phyloP scores from a whole-genome alignment of 2,113 vertebrate species.

The Illadopsis cleaveri region DNA sequence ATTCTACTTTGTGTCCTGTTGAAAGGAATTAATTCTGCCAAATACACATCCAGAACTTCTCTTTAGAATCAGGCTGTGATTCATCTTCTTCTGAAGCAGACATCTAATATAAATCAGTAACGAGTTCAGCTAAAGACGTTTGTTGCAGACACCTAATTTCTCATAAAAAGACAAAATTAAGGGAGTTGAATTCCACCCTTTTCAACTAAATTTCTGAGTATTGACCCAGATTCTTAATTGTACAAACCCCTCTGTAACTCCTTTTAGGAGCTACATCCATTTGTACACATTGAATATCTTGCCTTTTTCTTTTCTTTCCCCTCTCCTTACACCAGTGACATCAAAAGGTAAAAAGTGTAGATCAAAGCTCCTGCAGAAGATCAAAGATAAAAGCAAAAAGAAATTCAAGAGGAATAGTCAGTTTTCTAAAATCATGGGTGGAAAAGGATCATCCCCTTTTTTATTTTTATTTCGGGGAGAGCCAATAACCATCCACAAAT shows the following conservation, averaged over 20 bases:
- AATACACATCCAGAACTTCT: neutral
- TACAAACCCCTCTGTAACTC: constrained; percentile 26
- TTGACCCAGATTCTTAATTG: constrained; percentile 41
- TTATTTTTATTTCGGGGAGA: neutral
- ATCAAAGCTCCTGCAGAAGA: constrained; percentile 48
- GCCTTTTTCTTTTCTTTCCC: neutral
- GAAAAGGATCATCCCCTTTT: neutral
- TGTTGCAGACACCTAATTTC: constrained; percentile 12
- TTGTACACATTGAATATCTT: constrained; percentile 41
- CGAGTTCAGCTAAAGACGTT: neutral
- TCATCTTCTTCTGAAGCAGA: constrained; percentile 16
- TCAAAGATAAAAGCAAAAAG: constrained; percentile 51
- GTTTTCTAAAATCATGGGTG: constrained; percentile 36
- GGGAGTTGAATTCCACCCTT: neutral
- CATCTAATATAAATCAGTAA: constrained; percentile 7
- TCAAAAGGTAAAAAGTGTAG: constrained; percentile 60
- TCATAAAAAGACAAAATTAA: constrained; percentile 45
- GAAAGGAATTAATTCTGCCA: neutral
- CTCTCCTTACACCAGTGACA: constrained; percentile 31
- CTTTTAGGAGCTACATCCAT: constrained; percentile 15
- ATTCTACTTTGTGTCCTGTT: neutral
- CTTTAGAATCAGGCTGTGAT: neutral
- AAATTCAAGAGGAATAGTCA: constrained; percentile 38
- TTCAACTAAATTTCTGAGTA: constrained; percentile 6
- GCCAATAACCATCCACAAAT: neutral